Base-by-base conservation (phyloP, 2,113 vertebrate species). In the Nyctibius bracteatus region DNA sequence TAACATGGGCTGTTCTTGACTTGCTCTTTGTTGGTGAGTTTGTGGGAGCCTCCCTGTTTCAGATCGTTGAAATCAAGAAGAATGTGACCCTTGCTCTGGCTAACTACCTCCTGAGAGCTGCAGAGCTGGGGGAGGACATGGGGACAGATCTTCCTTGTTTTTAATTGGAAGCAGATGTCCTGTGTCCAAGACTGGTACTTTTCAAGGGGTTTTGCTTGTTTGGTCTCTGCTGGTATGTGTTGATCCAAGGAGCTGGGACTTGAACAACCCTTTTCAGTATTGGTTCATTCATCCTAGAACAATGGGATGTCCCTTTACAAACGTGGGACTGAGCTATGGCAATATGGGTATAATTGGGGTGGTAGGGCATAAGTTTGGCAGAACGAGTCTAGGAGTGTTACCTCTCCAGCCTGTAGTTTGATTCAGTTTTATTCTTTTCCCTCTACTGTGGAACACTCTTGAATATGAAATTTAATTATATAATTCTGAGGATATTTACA, bases 41-140 rank as follows among this genome's bases (percentile, higher is more conserved):
- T 94, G 39, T 79, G 44, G 73, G 28, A 86, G 35, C 49, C 30
- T 92, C 13, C 13, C 24, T 61, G 28, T 88, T 71, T 31, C 43
- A 67, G 33, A 12, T 67, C 24, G 19, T 68, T 87, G 22, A 63
- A 47, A 46, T 61, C 8, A 75, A 75, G 44, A 63, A 59, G 70
- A 81, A 44, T 31, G 8, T 65, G 33, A 14, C 22, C 17, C 5
- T 86, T 6, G 2, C 25, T 47, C 55, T 77, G 68, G 16, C 10
- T 58, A 33, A 20, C 15, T 47, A 24, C 10, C 11, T 65, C 16
- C 31, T 71, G 75, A 52, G 63, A 61, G 22, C 10, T 25, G 30
- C 37, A 47, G 74, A 31, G 30, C n/a, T 77, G 12, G n/a, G 27
- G n/a, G 17, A 58, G 13, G 24, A n/a, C n/a, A 67, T 0, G 0